Evolutionary conservation across 2,113 vertebrate species (phyloP).

Genomic region (Dryoscopus gambensis): DNA sequence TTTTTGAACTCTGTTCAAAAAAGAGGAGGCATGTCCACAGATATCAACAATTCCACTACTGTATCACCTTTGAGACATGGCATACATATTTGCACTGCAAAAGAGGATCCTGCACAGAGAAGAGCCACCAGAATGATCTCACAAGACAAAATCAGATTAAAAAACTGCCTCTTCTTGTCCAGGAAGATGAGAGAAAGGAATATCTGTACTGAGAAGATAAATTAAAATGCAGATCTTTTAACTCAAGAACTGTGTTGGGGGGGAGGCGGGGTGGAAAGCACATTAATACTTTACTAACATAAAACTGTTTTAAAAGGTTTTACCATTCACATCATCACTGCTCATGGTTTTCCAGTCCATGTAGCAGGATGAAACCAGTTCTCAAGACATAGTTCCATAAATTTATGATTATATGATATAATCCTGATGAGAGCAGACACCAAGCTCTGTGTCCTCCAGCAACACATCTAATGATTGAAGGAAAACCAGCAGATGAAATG

Average conservation of each 20-base stretch:
- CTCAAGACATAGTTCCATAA: neutral
- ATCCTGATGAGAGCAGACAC: neutral
- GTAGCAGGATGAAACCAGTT: neutral
- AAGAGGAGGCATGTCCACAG: neutral
- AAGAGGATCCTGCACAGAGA: neutral
- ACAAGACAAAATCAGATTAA: neutral
- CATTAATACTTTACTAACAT: neutral
- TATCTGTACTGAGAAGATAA: neutral
- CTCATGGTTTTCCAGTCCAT: neutral
- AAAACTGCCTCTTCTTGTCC: neutral
- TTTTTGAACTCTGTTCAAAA: neutral
- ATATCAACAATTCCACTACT: neutral
- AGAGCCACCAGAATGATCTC: neutral
- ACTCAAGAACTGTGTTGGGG: neutral
- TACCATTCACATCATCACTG: neutral
- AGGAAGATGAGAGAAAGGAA: neutral
- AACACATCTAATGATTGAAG: neutral
- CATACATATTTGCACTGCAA: neutral
- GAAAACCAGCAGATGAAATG: neutral
- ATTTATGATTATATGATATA: neutral
- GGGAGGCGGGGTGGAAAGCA: accelerated
- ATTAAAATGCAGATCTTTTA: neutral
- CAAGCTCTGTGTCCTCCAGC: neutral
- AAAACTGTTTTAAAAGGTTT: neutral
- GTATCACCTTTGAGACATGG: neutral